phyloP scores from a whole-genome alignment of 2,113 vertebrate species.

The Oreotrochilus melanogaster region DNA sequence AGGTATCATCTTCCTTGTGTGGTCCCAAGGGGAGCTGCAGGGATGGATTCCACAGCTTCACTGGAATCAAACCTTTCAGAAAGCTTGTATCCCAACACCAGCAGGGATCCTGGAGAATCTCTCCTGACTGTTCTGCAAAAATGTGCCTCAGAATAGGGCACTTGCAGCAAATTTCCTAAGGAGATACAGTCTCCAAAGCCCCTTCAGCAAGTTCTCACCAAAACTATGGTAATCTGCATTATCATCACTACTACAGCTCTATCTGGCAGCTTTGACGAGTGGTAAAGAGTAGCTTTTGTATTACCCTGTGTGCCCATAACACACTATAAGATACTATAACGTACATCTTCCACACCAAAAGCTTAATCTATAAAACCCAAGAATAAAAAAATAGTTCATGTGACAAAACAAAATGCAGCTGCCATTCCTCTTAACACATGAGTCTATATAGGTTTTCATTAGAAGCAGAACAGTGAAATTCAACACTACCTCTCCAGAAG shows the following conservation, averaged over 20 bases:
- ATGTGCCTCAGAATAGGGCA: background rate
- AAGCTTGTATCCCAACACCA: background rate
- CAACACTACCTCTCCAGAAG: background rate
- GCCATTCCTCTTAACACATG: background rate
- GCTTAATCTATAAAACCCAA: background rate
- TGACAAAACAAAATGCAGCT: background rate
- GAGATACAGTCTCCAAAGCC: background rate
- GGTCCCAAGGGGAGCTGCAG: background rate
- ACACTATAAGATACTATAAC: background rate
- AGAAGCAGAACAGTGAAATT: background rate
- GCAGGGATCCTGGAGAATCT: background rate
- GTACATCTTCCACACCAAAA: background rate
- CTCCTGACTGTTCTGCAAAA: background rate
- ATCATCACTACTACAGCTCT: background rate
- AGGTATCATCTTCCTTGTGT: accelerated
- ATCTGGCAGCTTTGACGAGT: background rate
- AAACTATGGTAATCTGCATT: background rate
- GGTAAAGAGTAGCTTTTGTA: background rate
- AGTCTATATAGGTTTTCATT: background rate
- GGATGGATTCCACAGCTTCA: background rate
- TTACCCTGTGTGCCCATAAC: background rate
- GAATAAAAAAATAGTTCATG: background rate
- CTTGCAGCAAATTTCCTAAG: background rate
- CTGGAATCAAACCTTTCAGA: background rate
- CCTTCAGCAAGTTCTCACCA: background rate